A percentile compares a stretch with the other conserved stretches of the same genome.
Evolutionary conservation across 2,797 vertebrate genomes (phyloP).

Genomic region (Rhinoraja longicauda): DNA sequence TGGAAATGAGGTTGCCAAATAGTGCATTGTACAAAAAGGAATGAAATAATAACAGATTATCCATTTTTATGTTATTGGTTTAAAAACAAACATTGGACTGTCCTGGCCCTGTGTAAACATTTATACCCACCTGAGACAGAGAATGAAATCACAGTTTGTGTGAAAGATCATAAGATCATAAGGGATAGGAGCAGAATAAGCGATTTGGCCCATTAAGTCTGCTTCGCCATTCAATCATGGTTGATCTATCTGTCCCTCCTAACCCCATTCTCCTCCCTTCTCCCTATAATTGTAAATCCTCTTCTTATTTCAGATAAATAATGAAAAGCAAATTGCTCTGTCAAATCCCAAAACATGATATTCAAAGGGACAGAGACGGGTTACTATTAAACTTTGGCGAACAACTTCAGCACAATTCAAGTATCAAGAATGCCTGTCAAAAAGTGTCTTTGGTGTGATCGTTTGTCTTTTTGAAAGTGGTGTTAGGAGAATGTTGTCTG

Average conservation of each 20-base stretch:
- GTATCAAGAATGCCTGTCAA: conserved; percentile 17
- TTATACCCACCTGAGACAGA: background rate
- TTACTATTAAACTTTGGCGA: background rate
- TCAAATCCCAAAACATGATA: background rate
- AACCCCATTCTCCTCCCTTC: too few species aligned
- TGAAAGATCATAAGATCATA: background rate
- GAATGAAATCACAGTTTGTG: background rate
- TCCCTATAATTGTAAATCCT: background rate
- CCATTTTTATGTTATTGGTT: background rate
- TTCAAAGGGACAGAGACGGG: background rate
- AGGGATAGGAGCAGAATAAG: too few species aligned
- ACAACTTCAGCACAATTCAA: background rate
- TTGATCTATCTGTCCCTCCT: too few species aligned
- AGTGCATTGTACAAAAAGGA: background rate
- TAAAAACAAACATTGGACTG: background rate
- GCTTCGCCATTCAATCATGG: too few species aligned
- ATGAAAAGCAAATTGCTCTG: background rate
- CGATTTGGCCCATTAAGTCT: too few species aligned
- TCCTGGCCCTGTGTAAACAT: background rate
- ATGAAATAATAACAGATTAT: background rate
- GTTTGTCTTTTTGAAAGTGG: background rate
- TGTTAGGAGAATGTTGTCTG: conserved; percentile 29
- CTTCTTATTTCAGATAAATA: background rate
- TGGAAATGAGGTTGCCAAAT: background rate
- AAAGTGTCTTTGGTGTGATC: background rate